Percentiles rank a stretch among this genome's conserved stretches.
Conservation (phyloP, 2,888 invertebrate genomes). For the Ypsolopha scabrella region DNA sequence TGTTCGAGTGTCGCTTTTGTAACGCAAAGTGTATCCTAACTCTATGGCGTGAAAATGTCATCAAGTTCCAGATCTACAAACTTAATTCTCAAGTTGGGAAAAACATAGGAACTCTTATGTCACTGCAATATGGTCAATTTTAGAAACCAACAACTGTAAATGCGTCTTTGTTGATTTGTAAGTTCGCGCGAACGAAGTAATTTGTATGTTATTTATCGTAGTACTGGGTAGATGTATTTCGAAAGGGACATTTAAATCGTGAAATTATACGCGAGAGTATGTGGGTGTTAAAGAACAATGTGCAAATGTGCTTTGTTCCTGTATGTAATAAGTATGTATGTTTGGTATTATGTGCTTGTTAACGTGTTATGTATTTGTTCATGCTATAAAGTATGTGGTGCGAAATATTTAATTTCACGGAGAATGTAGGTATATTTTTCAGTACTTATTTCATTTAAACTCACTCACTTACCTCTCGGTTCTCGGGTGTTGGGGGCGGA, state of each 20-base stretch:
- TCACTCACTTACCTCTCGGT: constrained; percentile 43
- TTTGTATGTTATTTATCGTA: constrained; percentile 61
- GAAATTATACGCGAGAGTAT: constrained; percentile 50
- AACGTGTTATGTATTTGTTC: not conserved
- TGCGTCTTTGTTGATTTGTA: constrained; percentile 24
- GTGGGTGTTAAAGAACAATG: constrained; percentile 62
- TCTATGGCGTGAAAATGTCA: constrained; percentile 57
- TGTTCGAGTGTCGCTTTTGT: too few relatives aligned
- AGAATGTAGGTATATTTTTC: too few relatives aligned
- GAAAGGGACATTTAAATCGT: constrained; percentile 54
- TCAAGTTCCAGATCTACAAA: constrained; percentile 30
- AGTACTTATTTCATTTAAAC: not conserved
- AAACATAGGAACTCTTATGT: too few relatives aligned
- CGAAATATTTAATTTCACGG: not conserved
- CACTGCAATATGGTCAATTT: not conserved
- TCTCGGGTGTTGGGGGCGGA: constrained; percentile 45
- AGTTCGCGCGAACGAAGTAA: constrained; percentile 45
- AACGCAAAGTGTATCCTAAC: constrained; percentile 3
- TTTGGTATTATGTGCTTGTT: constrained; percentile 3
- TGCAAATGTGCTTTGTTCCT: constrained; percentile 34
- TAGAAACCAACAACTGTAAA: constrained; percentile 5
- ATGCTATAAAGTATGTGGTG: not conserved
- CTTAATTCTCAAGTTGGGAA: too few relatives aligned
- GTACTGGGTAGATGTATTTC: constrained; percentile 47
- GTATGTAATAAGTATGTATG: constrained; percentile 9